phyloP scores from a whole-genome alignment of 2,113 vertebrate species.

The Speoplatyrhinus poulsoni region DNA sequence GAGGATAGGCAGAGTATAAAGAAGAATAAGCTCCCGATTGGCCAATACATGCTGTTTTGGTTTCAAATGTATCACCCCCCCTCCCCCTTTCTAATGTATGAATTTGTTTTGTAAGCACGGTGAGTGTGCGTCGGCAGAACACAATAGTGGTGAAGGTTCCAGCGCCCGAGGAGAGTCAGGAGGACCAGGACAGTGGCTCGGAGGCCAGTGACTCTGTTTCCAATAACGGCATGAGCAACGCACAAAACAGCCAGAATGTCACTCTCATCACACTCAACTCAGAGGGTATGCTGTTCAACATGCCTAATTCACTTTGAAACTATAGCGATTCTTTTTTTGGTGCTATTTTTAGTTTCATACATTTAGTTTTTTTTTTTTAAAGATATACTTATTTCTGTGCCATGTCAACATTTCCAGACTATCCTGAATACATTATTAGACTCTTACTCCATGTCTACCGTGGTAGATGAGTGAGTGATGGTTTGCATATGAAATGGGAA shows the following conservation, averaged over 20 bases:
- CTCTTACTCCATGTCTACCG: too few relatives aligned
- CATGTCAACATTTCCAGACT: background rate
- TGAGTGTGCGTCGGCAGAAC: conserved; percentile 88
- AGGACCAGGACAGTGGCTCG: conserved; percentile 94
- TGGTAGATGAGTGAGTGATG: too few relatives aligned
- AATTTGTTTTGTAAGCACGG: conserved; percentile 72
- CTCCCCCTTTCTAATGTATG: too few relatives aligned
- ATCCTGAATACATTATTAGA: too few relatives aligned
- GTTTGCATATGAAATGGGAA: too few relatives aligned
- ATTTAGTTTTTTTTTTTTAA: background rate
- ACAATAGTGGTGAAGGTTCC: conserved; percentile 97
- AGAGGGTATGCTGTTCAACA: conserved; percentile 81
- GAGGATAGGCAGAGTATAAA: too few relatives aligned
- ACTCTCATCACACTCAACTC: conserved; percentile 96
- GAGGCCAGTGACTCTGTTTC: conserved; percentile 95
- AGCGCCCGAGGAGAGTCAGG: conserved; percentile 89
- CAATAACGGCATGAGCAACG: conserved; percentile 82
- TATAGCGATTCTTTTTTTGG: background rate
- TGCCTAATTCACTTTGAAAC: background rate
- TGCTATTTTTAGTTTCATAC: background rate
- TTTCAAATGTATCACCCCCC: too few relatives aligned
- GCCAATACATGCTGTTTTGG: too few relatives aligned
- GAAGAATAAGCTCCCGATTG: too few relatives aligned
- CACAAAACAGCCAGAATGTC: conserved; percentile 88
- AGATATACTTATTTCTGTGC: background rate